A percentile compares a stretch with the other conserved stretches of the same genome.
Conservation (phyloP, 92 coral and sea anemone species). For the Plumapathes pennacea region DNA sequence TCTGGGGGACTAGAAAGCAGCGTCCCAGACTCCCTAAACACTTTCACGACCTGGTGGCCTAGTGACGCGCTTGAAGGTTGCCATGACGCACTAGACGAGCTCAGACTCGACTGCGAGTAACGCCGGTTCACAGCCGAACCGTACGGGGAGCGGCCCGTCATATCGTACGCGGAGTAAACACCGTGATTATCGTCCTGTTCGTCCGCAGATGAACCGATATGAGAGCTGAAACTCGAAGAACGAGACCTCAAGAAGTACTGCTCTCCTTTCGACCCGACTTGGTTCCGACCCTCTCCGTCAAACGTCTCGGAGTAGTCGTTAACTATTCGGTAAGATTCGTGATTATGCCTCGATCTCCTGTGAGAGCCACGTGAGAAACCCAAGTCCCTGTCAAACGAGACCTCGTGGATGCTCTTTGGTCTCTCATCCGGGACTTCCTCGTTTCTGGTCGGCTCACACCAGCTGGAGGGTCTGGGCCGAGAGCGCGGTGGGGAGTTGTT, state of each 20-base stretch:
- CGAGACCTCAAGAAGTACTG: constrained; percentile 53
- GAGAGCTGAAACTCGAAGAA: constrained; percentile 79
- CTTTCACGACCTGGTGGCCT: constrained; percentile 23
- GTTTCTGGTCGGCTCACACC: constrained; percentile 54
- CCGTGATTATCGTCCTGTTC: constrained; percentile 76
- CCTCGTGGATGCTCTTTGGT: constrained; percentile 73
- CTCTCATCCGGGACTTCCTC: constrained; percentile 27
- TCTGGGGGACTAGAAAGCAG: constrained; percentile 16
- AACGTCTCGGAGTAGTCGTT: too few species aligned
- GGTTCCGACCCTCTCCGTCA: constrained; percentile 23
- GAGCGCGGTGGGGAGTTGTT: too few species aligned
- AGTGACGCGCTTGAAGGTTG: constrained; percentile 60
- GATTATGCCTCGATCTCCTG: too few species aligned
- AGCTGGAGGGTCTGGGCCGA: constrained; percentile 59
- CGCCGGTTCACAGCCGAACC: constrained; percentile 50
- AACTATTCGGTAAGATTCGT: too few species aligned
- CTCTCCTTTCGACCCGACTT: constrained; percentile 16
- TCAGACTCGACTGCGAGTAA: constrained; percentile 81
- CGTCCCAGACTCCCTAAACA: constrained; percentile 17
- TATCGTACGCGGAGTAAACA: constrained; percentile 81
- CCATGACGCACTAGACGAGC: constrained; percentile 88
- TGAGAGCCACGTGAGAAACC: neutral
- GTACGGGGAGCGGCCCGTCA: constrained; percentile 78
- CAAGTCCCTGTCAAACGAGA: constrained; percentile 16
- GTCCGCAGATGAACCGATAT: constrained; percentile 75